These are phyloP conservation scores for Buphagus erythrorhynchus DNA, from an alignment of 2,797 vertebrate species.

Conservation along the genomic window DNA sequence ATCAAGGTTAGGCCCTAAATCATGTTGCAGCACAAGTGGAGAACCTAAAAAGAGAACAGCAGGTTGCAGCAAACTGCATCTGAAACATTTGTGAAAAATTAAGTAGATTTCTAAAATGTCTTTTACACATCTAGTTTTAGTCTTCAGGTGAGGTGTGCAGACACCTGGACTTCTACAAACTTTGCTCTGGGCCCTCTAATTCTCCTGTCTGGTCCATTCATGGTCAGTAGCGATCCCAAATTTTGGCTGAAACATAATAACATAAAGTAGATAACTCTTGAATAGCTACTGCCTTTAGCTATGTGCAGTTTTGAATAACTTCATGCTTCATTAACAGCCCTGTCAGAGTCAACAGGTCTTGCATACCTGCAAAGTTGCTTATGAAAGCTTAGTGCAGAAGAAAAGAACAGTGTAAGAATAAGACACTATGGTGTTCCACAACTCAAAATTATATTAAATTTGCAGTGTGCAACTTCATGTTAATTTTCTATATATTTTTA, in stretches of 20 bases:
- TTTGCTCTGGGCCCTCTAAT: not conserved
- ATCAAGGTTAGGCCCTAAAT: not conserved
- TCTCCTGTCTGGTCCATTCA: not conserved
- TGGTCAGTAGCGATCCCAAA: not conserved
- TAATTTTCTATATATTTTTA: not conserved
- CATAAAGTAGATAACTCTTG: not conserved
- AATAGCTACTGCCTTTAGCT: not conserved
- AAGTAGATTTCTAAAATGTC: not conserved
- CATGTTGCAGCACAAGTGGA: not conserved
- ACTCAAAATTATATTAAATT: not conserved
- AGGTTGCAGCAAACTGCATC: not conserved
- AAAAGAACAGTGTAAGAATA: not conserved
- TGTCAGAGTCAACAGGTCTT: slow-evolving; percentile 1
- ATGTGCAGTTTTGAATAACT: not conserved
- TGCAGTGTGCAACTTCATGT: not conserved
- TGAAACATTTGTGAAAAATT: not conserved
- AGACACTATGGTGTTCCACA: not conserved
- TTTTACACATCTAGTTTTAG: not conserved
- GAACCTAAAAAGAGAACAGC: not conserved
- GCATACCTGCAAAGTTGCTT: slow-evolving; percentile 37
- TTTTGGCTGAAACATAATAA: not conserved
- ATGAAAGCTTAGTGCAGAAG: not conserved
- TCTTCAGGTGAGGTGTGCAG: not conserved
- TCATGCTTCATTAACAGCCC: not conserved
- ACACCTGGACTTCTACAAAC: not conserved